These are phyloP conservation scores for Spinus pinus DNA, from an alignment of 2,797 vertebrate genomes.

Conservation along the genomic window DNA sequence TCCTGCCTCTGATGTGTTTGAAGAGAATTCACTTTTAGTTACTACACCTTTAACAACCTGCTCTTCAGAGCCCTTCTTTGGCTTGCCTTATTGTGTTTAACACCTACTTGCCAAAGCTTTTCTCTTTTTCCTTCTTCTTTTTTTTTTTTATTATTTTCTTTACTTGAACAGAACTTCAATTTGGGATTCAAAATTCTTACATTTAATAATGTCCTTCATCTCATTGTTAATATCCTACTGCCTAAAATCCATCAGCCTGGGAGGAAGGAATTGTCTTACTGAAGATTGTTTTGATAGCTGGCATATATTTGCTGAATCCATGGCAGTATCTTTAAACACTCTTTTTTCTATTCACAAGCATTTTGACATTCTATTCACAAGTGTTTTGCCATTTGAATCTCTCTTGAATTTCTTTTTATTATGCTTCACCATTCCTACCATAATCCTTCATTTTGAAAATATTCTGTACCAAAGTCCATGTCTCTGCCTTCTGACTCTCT, in stretches of 20 bases:
- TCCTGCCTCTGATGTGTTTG: conserved; percentile 55
- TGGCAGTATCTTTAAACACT: not conserved
- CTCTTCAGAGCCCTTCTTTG: conserved; percentile 34
- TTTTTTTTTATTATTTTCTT: not conserved
- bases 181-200: not conserved
- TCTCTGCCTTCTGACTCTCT: not conserved
- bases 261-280: not conserved
- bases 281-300: not conserved
- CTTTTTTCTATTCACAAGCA: not conserved
- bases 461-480: not conserved
- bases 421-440: not conserved
- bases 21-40: conserved; percentile 56
- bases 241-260: not conserved
- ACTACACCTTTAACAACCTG: conserved; percentile 22
- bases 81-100: conserved; percentile 43
- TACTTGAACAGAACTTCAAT: conserved; percentile 1
- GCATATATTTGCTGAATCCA: not conserved
- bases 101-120: conserved; percentile 41
- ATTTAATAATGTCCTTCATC: not conserved
- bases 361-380: not conserved
- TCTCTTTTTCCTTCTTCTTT: not conserved
- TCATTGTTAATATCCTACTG: not conserved
- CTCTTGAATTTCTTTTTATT: not conserved
- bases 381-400: not conserved
- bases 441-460: not conserved